Base-by-base conservation (phyloP, 2,113 vertebrate genomes). In the Cinclus cinclus region DNA sequence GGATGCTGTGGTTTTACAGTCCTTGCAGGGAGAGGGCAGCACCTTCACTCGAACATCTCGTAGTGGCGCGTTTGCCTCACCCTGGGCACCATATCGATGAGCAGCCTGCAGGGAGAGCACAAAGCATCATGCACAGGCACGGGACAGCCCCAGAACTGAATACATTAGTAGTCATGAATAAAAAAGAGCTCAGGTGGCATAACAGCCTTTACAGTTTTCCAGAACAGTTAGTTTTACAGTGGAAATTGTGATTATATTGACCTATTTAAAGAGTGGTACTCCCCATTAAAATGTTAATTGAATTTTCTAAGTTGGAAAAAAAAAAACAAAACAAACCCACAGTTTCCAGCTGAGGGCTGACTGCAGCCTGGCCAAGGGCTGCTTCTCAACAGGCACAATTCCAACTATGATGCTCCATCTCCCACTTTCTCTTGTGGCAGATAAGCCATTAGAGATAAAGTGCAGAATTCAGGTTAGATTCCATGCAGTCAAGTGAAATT, bases 11-110 rank as follows among this genome's bases (percentile, higher is more conserved):
- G 39, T 42, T 82, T 37, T 7, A 83, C 83, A 96, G 85, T 94
- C 94, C 93, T 56, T 67, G 44, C 28, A 63, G 67, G 78, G 73
- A 74, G 37, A 79, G 88, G 94, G 79, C 2, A n/a, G 42, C 65
- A 9, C 53, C 78, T 62, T 99, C 98, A 99, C 96, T 99, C 99
- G 49, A 99, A 99, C 96, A 99, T 99, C 92, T 99, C 99, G 10
- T 99, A 99, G 96, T 99, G 98, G 76, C 98, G 98, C 0, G 99
- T 99, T 90, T 99, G 99, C 97, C 98, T 98, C 76, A 99, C 98
- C 2, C 99, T 98, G 39, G 99, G 99, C 16, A 99, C 97, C 99
- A 99, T 99, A 65, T 99, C 99, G 13, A 98, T 94, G 90, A 99
- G 98, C 86, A 99, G 97, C 96, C 99, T 99, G 98, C 49, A 33